Evolutionary conservation across 2,888 invertebrate genomes (phyloP).

Genomic region (Drosophila suboccidentalis): DNA sequence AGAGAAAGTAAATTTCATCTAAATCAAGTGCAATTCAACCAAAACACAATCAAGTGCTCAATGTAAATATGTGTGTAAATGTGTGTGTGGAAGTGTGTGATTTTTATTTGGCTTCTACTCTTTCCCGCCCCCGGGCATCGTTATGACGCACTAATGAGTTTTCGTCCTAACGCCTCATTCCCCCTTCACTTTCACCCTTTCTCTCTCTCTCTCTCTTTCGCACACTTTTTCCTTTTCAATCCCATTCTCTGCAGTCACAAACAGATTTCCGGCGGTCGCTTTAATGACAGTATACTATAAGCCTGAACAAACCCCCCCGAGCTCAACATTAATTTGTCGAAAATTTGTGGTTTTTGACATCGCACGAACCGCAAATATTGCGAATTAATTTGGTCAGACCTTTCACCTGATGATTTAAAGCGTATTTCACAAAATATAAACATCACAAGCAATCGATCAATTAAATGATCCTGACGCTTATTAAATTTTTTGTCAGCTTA

Average conservation of each 20-base stretch:
- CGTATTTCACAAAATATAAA: neutral
- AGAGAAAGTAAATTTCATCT: slow-evolving; percentile 14
- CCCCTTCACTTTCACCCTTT: neutral
- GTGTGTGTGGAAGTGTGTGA: slow-evolving; percentile 8
- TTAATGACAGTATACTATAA: slow-evolving; percentile 15
- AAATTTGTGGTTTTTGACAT: slow-evolving; percentile 20
- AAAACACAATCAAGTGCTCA: slow-evolving; percentile 27
- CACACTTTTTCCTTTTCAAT: neutral
- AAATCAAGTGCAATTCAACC: slow-evolving; percentile 33
- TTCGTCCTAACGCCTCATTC: too few species aligned
- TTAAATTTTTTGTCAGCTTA: neutral
- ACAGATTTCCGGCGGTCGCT: slow-evolving; percentile 24
- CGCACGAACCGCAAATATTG: slow-evolving; percentile 8
- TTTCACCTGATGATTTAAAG: neutral
- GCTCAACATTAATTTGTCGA: slow-evolving; percentile 15
- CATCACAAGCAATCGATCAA: neutral
- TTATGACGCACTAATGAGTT: slow-evolving; percentile 48
- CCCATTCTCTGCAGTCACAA: slow-evolving; percentile 12
- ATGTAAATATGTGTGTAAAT: slow-evolving; percentile 1
- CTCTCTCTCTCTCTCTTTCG: neutral
- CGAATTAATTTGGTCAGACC: slow-evolving; percentile 1
- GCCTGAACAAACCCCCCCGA: slow-evolving; percentile 1
- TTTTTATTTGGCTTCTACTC: slow-evolving; percentile 23
- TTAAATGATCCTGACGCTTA: neutral
- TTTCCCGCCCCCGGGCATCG: slow-evolving; percentile 19